Evolutionary conservation across 2,113 vertebrate genomes (phyloP).

Genomic region (Cynocephalus volans): DNA sequence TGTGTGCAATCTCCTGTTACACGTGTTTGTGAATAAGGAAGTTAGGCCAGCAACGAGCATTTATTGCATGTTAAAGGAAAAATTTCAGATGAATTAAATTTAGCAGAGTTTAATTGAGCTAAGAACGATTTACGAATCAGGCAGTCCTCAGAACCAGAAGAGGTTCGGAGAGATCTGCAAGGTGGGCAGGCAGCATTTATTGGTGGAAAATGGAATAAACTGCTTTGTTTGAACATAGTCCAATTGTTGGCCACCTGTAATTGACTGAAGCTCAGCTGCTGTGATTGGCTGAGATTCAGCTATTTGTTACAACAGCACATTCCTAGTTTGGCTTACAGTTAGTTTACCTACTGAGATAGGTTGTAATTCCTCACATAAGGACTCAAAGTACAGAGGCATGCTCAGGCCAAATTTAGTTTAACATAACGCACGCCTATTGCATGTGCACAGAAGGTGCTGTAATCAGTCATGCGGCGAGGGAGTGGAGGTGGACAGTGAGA

Average conservation of each 20-base stretch:
- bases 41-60: not conserved
- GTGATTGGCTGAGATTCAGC: not conserved
- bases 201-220: not conserved
- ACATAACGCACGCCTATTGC: too few relatives aligned
- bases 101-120: not conserved
- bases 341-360: not conserved
- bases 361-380: not conserved
- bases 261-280: too few relatives aligned
- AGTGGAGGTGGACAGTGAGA: rapidly evolving
- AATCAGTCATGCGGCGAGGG: rapidly evolving
- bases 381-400: not conserved
- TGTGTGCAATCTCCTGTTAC: rapidly evolving
- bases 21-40: not conserved
- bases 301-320: not conserved
- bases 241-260: not conserved
- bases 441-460: rapidly evolving
- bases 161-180: not conserved
- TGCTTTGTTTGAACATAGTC: not conserved
- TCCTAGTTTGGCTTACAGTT: not conserved
- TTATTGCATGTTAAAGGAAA: not conserved
- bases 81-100: not conserved
- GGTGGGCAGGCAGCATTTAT: not conserved
- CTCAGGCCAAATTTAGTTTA: not conserved
- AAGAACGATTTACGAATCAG: not conserved
- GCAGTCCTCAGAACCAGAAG: not conserved